These are phyloP conservation scores for Ceyx melanurus DNA, from an alignment of 2,113 vertebrate genomes.

Conservation along the genomic window DNA sequence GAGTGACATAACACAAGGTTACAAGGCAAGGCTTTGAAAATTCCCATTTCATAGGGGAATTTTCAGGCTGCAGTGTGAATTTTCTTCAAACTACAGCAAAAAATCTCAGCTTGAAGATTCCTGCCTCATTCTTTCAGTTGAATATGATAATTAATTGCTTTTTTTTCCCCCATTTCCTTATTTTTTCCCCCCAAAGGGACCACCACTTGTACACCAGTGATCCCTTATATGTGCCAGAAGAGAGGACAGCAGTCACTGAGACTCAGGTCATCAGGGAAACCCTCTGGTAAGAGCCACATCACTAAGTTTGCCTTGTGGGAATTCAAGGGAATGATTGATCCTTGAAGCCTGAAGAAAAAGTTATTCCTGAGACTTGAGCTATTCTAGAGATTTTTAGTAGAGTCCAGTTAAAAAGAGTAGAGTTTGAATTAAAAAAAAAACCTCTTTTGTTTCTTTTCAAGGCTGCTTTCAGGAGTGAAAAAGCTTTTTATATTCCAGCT, in stretches of 20 bases:
- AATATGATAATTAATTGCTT: background rate
- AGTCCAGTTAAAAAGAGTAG: background rate
- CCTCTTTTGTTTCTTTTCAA: constrained; percentile 68
- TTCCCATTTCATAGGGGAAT: background rate
- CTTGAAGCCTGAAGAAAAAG: background rate
- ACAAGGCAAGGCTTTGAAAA: background rate
- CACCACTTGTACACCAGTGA: constrained; percentile 92
- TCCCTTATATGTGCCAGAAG: constrained; percentile 89
- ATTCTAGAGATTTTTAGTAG: background rate
- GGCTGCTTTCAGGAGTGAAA: constrained; percentile 96
- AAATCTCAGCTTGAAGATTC: background rate
- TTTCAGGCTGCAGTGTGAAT: background rate
- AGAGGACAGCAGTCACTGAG: constrained; percentile 90
- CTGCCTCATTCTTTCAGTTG: background rate
- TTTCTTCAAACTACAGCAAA: background rate
- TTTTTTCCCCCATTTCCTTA: background rate
- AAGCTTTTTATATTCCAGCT: constrained; percentile 95
- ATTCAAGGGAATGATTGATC: background rate
- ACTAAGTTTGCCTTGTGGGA: background rate
- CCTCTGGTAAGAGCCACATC: constrained; percentile 84
- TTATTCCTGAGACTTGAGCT: background rate
- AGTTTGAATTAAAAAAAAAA: background rate
- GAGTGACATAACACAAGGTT: background rate
- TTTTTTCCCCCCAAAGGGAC: constrained; percentile 78
- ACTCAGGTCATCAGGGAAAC: constrained; percentile 95